phyloP scores from a whole-genome alignment of 2,888 invertebrate species.

The Leptinotarsa tumamoca region DNA sequence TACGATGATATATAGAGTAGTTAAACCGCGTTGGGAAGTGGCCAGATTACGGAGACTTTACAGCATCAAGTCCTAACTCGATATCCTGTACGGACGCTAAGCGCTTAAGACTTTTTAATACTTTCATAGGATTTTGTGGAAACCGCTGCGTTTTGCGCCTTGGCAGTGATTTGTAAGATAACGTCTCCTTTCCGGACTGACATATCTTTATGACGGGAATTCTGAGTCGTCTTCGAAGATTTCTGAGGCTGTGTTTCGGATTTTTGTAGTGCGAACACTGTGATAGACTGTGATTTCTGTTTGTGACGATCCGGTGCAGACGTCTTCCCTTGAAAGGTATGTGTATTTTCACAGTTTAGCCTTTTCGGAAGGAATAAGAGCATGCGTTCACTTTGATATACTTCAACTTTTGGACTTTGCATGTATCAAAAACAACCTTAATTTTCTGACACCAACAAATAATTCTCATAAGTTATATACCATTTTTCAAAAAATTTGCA shows the following conservation, averaged over 20 bases:
- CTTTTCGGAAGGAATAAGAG: not conserved
- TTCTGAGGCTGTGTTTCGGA: conserved; percentile 47
- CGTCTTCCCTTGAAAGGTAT: conserved; percentile 40
- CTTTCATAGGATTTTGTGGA: conserved; percentile 71
- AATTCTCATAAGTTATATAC: too few relatives aligned
- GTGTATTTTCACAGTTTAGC: conserved; percentile 14
- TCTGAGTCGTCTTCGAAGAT: conserved; percentile 1
- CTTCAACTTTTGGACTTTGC: too few relatives aligned
- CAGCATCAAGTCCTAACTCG: conserved; percentile 70
- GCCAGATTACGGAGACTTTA: conserved; percentile 76
- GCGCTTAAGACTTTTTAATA: conserved; percentile 82
- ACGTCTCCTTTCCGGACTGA: conserved; percentile 55
- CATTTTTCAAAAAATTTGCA: too few relatives aligned
- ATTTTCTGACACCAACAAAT: not conserved
- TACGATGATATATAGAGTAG: conserved; percentile 79
- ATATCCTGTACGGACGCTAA: conserved; percentile 76
- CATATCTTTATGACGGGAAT: conserved; percentile 46
- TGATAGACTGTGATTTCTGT: conserved; percentile 47
- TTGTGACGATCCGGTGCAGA: conserved; percentile 3
- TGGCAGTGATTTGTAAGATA: conserved; percentile 66
- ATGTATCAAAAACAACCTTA: not conserved
- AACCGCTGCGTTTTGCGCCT: conserved; percentile 60
- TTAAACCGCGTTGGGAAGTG: conserved; percentile 82
- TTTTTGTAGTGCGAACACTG: conserved; percentile 49
- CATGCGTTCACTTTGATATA: too few relatives aligned